Evolutionary conservation across 2,113 vertebrate species (phyloP).

Genomic region (Rhea pennata): DNA sequence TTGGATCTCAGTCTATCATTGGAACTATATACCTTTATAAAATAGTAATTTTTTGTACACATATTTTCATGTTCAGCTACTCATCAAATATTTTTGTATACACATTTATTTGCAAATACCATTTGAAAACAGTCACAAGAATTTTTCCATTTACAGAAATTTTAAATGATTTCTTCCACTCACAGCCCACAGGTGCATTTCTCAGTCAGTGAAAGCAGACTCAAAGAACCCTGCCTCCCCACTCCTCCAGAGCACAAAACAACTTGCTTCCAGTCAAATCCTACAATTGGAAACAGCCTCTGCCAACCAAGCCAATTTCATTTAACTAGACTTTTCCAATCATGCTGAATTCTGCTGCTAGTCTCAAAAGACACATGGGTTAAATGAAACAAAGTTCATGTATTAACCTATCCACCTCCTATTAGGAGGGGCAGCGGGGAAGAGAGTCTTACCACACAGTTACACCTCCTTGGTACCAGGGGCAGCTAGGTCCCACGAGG

Average conservation of each 20-base stretch:
- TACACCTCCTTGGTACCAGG: background rate
- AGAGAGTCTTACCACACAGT: background rate
- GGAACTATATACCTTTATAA: conserved; percentile 49
- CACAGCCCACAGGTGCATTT: conserved; percentile 56
- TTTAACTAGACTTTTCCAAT: background rate
- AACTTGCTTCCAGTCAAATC: background rate
- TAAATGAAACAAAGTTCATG: background rate
- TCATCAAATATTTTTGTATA: conserved; percentile 68
- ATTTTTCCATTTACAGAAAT: conserved; percentile 51
- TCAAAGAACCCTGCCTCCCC: conserved; percentile 12
- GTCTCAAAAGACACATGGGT: background rate
- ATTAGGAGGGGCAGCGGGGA: no score
- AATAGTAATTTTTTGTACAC: conserved; percentile 29
- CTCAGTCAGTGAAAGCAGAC: conserved; percentile 35
- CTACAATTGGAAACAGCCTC: conserved; percentile 35
- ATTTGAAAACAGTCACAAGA: conserved; percentile 65
- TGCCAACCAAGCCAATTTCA: background rate
- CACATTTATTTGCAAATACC: conserved; percentile 72
- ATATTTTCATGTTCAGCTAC: conserved; percentile 44
- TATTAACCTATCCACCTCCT: background rate
- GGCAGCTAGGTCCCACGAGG: background rate
- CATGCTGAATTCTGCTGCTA: background rate
- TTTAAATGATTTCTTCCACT: conserved; percentile 55
- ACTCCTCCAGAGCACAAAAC: conserved; percentile 28
- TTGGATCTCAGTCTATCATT: conserved; percentile 25